Evolutionary conservation across 2,113 vertebrate species (phyloP), one percentile per base, ranked within the genome.

Genomic region (Ursus arctos): DNA sequence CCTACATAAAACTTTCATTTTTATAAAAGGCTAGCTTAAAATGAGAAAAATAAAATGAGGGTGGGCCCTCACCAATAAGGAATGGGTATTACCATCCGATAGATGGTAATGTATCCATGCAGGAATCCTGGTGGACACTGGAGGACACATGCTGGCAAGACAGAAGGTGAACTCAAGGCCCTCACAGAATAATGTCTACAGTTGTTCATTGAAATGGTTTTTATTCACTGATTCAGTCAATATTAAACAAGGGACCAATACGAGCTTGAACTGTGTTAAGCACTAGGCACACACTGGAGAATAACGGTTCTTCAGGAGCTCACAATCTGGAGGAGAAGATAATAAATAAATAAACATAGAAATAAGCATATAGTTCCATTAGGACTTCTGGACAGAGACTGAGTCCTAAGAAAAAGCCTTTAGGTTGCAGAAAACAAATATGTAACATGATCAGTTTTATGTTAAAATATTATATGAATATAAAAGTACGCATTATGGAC

Each of bases 1-100:
- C 31, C 53, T 81, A 88, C 36, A 72, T 61, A 95, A 86, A 95
- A 77, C 2, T 53, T 93, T n/a, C 77, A 72, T 14, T 96, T 96
- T 83, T 53, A 71, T 77, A 53, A 77, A 84, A n/a, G 65, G 80
- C 43, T 77, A 55, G 31, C 9, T 76, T 91, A 87, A 59, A 63
- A 49, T 61, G 55, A 82, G 47, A 79, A 77, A 26, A 72, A 91
- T 31, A 72, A 88, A 91, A 67, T 72, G 22, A 91, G 47, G 10
- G 16, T 28, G 12, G 12, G 2, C 11, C 55, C 18, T 81, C 67
- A 24, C n/a, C 49, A 47, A 83, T 1, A 63, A 21, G 31, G 22
- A 81, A 59, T 0, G 59, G 49, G 18, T 43, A 65, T n/a, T 9
- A 61, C 8, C 57, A 15, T 89, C 36, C 36, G 67, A 13, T 4